Conservation (phyloP, 2,113 vertebrate genomes). For the Upupa epops region DNA sequence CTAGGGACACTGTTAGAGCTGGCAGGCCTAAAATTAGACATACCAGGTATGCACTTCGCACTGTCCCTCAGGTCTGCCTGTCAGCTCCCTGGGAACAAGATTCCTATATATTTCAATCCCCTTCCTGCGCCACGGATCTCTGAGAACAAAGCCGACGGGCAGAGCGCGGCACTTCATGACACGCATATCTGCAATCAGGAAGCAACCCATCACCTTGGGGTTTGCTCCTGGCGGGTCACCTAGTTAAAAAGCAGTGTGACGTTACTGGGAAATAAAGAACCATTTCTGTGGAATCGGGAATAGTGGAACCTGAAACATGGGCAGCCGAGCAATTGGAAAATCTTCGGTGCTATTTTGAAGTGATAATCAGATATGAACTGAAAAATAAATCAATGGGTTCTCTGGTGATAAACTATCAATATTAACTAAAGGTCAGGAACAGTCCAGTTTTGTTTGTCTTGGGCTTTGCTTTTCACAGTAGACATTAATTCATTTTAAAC, state of each 20-base stretch:
- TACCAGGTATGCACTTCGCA: conserved; percentile 60
- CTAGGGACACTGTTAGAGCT: conserved; percentile 60
- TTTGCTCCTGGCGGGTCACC: not conserved
- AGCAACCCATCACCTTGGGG: conserved; percentile 45
- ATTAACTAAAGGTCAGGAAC: conserved; percentile 64
- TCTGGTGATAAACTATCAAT: conserved; percentile 64
- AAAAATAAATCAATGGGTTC: conserved; percentile 62
- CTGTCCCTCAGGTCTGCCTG: conserved; percentile 68
- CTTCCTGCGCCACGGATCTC: not conserved
- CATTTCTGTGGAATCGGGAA: not conserved
- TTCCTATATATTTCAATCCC: conserved; percentile 58
- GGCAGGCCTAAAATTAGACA: conserved; percentile 72
- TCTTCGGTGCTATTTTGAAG: conserved; percentile 48
- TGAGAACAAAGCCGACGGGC: conserved; percentile 48
- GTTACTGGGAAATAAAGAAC: not conserved
- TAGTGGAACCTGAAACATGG: fast-evolving
- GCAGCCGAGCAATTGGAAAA: not conserved
- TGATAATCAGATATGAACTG: conserved; percentile 57
- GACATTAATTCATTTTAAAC: conserved; percentile 61
- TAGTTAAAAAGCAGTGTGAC: not conserved
- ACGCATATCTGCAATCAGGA: conserved; percentile 7
- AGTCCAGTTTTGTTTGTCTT: conserved; percentile 56
- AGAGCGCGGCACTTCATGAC: conserved; percentile 43
- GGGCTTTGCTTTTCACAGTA: conserved; percentile 27
- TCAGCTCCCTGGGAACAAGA: conserved; percentile 62